Evolutionary conservation across 1,140 invertebrate genomes (phyloP).

Genomic region (Drosophila nigromelanica): DNA sequence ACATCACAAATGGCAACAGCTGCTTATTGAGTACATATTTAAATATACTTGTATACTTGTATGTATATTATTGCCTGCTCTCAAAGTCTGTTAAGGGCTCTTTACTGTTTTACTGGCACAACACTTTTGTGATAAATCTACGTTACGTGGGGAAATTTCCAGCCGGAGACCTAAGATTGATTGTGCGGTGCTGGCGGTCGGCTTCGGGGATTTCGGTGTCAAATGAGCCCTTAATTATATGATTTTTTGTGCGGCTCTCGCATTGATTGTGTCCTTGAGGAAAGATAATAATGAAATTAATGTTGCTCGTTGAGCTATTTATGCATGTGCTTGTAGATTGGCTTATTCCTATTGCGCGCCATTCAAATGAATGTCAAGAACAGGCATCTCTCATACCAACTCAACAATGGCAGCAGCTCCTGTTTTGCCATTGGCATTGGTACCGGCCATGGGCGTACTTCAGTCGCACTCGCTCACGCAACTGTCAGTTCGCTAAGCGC

Average conservation of each 20-base stretch:
- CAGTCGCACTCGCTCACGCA: slow-evolving; percentile 60
- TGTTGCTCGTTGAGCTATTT: slow-evolving; percentile 56
- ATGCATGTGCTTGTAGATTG: slow-evolving; percentile 4
- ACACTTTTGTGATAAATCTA: slow-evolving; percentile 56
- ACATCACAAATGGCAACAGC: slow-evolving; percentile 31
- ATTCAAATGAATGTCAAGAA: slow-evolving; percentile 69
- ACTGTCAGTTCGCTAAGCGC: slow-evolving; percentile 61
- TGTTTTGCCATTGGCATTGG: slow-evolving; percentile 6
- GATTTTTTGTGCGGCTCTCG: slow-evolving; percentile 20
- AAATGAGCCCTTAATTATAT: slow-evolving; percentile 54
- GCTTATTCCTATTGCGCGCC: slow-evolving; percentile 21
- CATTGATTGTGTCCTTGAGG: slow-evolving; percentile 24
- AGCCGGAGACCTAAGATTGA: slow-evolving; percentile 63
- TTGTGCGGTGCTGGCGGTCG: slow-evolving; percentile 54
- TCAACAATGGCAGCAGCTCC: slow-evolving; percentile 35
- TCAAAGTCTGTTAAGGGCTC: slow-evolving; percentile 4
- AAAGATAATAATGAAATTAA: slow-evolving; percentile 63
- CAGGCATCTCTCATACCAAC: slow-evolving; percentile 50
- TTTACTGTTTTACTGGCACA: slow-evolving; percentile 27
- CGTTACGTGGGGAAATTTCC: slow-evolving; percentile 13
- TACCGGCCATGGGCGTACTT: slow-evolving; percentile 37
- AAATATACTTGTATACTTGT: neutral
- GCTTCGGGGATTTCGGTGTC: slow-evolving; percentile 38
- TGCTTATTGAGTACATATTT: slow-evolving; percentile 20
- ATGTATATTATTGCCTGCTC: slow-evolving; percentile 2